Evolutionary conservation across 2,888 invertebrate species (phyloP).

Genomic region (Acanthopleura granulata): DNA sequence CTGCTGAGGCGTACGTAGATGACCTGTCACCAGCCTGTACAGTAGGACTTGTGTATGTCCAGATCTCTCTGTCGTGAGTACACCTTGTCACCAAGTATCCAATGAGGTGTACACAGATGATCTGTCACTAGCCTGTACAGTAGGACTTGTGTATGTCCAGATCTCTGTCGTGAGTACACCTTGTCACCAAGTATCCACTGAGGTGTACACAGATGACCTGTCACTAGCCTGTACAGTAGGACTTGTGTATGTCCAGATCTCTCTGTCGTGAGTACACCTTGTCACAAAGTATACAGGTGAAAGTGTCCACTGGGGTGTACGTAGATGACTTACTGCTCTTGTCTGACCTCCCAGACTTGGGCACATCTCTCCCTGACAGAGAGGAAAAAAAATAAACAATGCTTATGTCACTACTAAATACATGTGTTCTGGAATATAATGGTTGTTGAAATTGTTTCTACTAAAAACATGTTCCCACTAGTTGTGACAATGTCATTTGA

Average conservation of each 20-base stretch:
- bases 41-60: conserved; percentile 65
- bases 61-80: conserved; percentile 57
- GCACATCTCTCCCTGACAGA: too few relatives aligned
- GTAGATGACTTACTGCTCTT: too few relatives aligned
- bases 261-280: conserved; percentile 59
- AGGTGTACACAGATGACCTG: too few relatives aligned
- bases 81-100: conserved; percentile 64
- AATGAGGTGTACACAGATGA: conserved; percentile 29
- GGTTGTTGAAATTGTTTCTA: background rate
- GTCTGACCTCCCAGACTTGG: too few relatives aligned
- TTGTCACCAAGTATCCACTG: conserved; percentile 49
- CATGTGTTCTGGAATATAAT: conserved; percentile 1
- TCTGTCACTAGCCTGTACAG: conserved; percentile 44
- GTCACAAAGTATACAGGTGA: conserved; percentile 60
- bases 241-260: conserved; percentile 64
- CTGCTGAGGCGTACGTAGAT: too few relatives aligned
- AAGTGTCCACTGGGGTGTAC: conserved; percentile 26
- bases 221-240: conserved; percentile 56
- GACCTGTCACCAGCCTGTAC: conserved; percentile 40
- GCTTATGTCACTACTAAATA: background rate
- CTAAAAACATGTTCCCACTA: too few relatives aligned
- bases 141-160: conserved; percentile 65
- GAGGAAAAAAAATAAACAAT: too few relatives aligned
- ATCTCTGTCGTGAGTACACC: conserved; percentile 53
- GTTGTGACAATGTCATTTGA: too few relatives aligned